Evolutionary conservation across 92 coral and sea anemone species (phyloP), one percentile per base, ranked within the genome.

Genomic region (Zoanthus solanderi): DNA sequence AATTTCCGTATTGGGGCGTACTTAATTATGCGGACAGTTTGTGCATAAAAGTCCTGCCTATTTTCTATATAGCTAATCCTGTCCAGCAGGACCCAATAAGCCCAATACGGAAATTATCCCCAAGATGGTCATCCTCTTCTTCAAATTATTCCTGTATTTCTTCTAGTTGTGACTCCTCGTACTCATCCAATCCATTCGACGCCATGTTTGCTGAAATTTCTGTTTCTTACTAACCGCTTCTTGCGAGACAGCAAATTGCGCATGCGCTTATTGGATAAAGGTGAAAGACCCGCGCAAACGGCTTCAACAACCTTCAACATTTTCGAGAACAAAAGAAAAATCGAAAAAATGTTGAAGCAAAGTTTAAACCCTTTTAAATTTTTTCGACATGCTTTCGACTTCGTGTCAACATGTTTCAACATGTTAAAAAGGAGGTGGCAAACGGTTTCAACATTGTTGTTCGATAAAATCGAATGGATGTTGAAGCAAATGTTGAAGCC

Each of bases 211-310:
- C 76, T 71, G 48, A 71, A 71, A 71, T 73, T 45, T 73, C 32
- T 73, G 78, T 75, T 75, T 75, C 78, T 72, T 72, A 72, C 53
- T 47, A 75, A 45, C 78, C 78, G 60, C 78, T n/a, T 75, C 60
- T 75, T 47, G 78, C 46, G 78, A 75, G 9, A 75, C 31, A 75
- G 60, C 60, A 46, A n/a, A 46, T 74, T 14, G 58, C 60, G 58
- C 58, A 71, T 71, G 52, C 6, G 78, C 78, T 73, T 14, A 4
- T 73, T 29, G 17, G 45, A 69, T 69, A 30, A 69, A 29, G 74
- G 29, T 73, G 54, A 73, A 73, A 73, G 78, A 46, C 28, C 11
- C 10, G 23, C 53, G 30, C 31, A 73, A 73, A 73, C 56, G 56
- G 56, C 4, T 73, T 73, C 78, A 73, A 73, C 78, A 73, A 69